Base-by-base conservation (phyloP, 2,888 invertebrate species). In the Herminia tarsipennalis region DNA sequence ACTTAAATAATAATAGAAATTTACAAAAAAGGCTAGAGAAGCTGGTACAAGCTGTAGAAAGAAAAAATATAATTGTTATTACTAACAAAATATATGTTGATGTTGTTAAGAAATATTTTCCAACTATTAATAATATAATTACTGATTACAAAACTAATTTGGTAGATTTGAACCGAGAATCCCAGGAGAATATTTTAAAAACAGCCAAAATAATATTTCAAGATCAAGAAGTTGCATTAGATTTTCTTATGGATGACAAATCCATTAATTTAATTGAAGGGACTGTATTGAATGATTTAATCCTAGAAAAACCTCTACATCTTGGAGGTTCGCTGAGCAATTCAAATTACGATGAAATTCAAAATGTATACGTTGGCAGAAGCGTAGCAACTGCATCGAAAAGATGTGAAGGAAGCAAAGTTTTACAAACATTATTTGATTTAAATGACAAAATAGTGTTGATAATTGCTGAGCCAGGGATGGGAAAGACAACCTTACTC, bases 401-500 rank as follows among this genome's bases (percentile, higher is more conserved):
- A 18, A 2, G 1, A 3, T 4, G 18, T 2, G 5, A 4, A 6
- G 32, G 18, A n/a, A 5, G 9, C 2, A 10, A 6, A 5, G 10
- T 35, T 5, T 6, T 56, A 12, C 2, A n/a, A 9, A 33, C 56
- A 34, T 22, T 57, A 4, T 29, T 36, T 4, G 51, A 48, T 18
- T 8, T 48, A 13, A 2, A 20, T 1, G 14, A 5, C 0, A 6
- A 56, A 0, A 28, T 36, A 0, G 38, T 30, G 8, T 13, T 56
- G 0, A 8, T 56, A 6, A 51, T 47, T 6, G 56, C 56, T 2
- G 40, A 25, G 9, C 59, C 63, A 0, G 63, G 63, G 0, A 64
- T 59, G 59, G 64, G 64, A 0, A 62, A 62, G 21, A 56, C 64
- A 16, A 63, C 53, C 14, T 17, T 62, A 4, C 45, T 64, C 1